Evolutionary conservation across 2,113 vertebrate species (phyloP).

Genomic region (Sapayoa aenigma): DNA sequence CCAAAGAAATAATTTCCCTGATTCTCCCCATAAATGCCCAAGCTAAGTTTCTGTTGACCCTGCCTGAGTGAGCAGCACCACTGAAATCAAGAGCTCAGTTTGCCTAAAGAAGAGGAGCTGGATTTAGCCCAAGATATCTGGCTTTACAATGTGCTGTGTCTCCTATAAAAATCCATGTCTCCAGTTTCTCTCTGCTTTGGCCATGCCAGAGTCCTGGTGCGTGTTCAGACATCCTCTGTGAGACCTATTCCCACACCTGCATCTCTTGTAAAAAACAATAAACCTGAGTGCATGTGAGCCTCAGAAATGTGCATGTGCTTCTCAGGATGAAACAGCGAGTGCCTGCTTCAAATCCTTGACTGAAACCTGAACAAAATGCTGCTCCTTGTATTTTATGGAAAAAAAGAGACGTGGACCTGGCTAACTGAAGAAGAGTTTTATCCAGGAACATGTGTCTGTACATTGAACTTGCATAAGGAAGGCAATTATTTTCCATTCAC

Average conservation of each 20-base stretch:
- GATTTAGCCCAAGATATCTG: not conserved
- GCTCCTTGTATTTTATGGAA: not conserved
- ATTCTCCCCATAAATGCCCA: not conserved
- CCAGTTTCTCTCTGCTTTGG: not conserved
- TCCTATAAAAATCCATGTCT: not conserved
- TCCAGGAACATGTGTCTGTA: constrained; percentile 50
- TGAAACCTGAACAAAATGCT: not conserved
- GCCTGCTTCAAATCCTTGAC: not conserved
- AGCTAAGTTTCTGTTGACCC: not conserved
- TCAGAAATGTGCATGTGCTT: accelerated
- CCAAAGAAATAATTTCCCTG: not conserved
- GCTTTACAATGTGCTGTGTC: not conserved
- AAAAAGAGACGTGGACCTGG: not conserved
- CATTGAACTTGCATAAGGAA: not conserved
- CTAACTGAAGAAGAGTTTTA: not conserved
- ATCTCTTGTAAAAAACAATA: not conserved
- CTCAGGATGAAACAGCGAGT: accelerated
- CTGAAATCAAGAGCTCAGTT: not conserved
- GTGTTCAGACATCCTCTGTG: not conserved
- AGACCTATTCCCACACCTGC: not conserved
- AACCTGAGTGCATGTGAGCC: not conserved
- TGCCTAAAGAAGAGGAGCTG: not conserved
- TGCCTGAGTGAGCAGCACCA: not conserved
- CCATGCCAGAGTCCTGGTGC: not conserved
- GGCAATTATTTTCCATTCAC: constrained; percentile 40